Evolutionary conservation across 1,140 invertebrate species (phyloP).

Genomic region (Pseudomyrmex dendroicus): DNA sequence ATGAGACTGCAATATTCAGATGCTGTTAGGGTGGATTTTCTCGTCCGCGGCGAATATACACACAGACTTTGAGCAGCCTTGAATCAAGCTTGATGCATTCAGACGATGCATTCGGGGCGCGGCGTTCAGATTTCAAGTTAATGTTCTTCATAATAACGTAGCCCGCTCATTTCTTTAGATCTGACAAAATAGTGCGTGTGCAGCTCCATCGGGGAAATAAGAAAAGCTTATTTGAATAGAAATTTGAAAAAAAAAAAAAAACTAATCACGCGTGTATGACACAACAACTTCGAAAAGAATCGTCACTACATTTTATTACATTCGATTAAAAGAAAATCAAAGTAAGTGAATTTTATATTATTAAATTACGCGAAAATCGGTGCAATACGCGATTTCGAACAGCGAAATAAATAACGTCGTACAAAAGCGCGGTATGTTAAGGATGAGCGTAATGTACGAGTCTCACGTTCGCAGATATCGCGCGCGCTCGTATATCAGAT

Average conservation of each 20-base stretch:
- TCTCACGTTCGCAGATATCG: background rate
- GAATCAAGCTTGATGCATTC: conserved; percentile 46
- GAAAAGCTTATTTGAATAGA: no score
- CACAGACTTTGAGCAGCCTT: conserved; percentile 48
- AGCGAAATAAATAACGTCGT: background rate
- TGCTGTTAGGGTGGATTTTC: conserved; percentile 68
- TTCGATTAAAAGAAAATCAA: no score
- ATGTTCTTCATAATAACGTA: conserved; percentile 30
- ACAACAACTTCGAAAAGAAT: no score
- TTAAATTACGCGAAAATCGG: background rate
- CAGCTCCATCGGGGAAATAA: no score
- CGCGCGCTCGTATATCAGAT: conserved; percentile 26
- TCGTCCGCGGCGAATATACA: conserved; percentile 52
- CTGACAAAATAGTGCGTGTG: no score
- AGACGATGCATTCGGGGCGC: background rate
- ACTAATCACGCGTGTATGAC: no score
- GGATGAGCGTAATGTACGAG: background rate
- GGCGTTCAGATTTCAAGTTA: conserved; percentile 39
- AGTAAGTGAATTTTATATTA: no score
- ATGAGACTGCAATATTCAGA: conserved; percentile 74
- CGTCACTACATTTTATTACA: no score
- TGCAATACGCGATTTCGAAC: background rate
- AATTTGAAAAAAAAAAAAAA: no score
- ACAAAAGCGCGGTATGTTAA: background rate
- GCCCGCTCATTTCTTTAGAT: background rate